These are phyloP conservation scores for Clarias platycephalus DNA, from an alignment of 2,797 vertebrate species.

Conservation along the genomic window DNA sequence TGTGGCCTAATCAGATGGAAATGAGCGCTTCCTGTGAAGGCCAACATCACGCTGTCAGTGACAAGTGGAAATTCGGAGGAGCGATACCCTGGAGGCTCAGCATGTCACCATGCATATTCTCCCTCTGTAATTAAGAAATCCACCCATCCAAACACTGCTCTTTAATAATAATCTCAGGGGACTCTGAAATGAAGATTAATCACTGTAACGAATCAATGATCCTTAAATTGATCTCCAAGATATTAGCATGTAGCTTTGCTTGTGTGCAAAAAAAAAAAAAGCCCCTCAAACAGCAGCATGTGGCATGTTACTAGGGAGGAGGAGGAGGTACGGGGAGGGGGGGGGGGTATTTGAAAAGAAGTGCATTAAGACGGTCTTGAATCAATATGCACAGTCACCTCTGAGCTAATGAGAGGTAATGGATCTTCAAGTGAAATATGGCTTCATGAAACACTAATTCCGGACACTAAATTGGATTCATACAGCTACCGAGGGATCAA, in stretches of 20 bases:
- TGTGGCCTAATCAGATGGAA: constrained; percentile 55
- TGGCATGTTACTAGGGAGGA: not conserved
- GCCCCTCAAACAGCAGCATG: not conserved
- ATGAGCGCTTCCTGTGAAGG: constrained; percentile 53
- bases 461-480: constrained; percentile 5
- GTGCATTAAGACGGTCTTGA: constrained; percentile 17
- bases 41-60: constrained; percentile 49
- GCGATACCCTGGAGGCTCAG: constrained; percentile 46
- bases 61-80: constrained; percentile 54
- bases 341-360: not conserved
- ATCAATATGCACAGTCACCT: constrained; percentile 38
- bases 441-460: constrained; percentile 20
- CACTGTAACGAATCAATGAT: constrained; percentile 33
- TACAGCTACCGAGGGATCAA: not conserved
- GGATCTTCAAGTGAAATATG: constrained; percentile 31
- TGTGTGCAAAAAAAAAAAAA: not conserved
- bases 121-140: constrained; percentile 53
- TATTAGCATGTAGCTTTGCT: not conserved
- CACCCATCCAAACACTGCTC: constrained; percentile 41
- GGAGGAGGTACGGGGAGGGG: too few species aligned
- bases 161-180: constrained; percentile 35
- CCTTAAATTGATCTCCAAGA: constrained; percentile 24
- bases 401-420: constrained; percentile 35
- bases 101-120: constrained; percentile 42
- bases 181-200: constrained; percentile 38